phyloP scores from a whole-genome alignment of 2,113 vertebrate species.

The Terrapene triunguis region DNA sequence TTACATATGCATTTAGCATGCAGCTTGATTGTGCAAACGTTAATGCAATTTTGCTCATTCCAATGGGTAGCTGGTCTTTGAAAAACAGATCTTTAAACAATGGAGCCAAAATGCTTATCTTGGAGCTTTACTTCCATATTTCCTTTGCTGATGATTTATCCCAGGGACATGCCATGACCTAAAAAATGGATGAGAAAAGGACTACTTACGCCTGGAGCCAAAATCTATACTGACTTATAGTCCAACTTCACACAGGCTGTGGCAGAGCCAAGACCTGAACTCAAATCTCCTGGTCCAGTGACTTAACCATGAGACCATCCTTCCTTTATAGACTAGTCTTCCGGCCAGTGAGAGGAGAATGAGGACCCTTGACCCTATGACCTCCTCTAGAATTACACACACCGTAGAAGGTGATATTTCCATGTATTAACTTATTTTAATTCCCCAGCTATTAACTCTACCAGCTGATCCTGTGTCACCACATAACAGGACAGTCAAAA shows the following conservation, averaged over 20 bases:
- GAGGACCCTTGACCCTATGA: neutral
- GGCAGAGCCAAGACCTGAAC: neutral
- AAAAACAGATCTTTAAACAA: neutral
- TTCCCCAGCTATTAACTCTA: neutral
- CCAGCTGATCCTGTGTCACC: neutral
- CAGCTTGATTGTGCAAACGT: neutral
- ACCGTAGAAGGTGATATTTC: neutral
- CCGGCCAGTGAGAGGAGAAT: neutral
- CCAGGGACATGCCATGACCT: neutral
- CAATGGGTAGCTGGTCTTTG: neutral
- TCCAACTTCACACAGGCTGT: neutral
- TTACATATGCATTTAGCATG: neutral
- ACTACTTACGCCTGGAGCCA: neutral
- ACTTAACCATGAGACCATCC: neutral
- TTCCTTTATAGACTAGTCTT: neutral
- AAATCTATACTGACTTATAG: neutral
- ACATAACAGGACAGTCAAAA: neutral
- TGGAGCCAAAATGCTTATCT: neutral
- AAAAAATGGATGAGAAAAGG: neutral
- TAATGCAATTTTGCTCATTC: neutral
- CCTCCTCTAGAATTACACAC: neutral
- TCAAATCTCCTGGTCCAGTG: neutral
- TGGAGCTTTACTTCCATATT: neutral
- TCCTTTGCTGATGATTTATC: neutral
- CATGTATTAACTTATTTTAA: neutral